Evolutionary conservation across 2,888 invertebrate genomes (phyloP).

Genomic region (Dilophus febrilis): DNA sequence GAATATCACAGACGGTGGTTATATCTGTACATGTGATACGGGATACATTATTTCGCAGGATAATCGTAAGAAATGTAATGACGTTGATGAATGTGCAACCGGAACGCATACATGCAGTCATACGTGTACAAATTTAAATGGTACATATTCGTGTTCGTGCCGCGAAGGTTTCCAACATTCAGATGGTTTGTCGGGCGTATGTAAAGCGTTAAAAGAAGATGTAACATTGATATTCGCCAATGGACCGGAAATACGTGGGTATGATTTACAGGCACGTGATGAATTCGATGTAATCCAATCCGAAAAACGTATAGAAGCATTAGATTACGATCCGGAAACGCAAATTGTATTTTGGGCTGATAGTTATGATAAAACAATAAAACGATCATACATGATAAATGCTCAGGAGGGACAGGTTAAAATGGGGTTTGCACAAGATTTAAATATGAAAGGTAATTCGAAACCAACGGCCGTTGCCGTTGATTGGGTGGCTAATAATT

Average conservation of each 20-base stretch:
- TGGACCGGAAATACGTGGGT: constrained; percentile 72
- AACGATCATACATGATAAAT: constrained; percentile 77
- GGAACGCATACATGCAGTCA: constrained; percentile 86
- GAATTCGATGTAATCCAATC: constrained; percentile 61
- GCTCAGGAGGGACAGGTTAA: constrained; percentile 60
- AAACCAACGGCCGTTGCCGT: constrained; percentile 81
- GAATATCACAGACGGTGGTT: constrained; percentile 65
- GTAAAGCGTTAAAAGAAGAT: constrained; percentile 50
- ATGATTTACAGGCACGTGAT: constrained; percentile 46
- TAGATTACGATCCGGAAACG: constrained; percentile 72
- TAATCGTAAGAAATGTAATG: constrained; percentile 70
- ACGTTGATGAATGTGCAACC: constrained; percentile 76
- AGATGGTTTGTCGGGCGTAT: constrained; percentile 66
- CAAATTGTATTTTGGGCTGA: constrained; percentile 95
- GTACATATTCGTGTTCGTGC: constrained; percentile 76
- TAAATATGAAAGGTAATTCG: constrained; percentile 65
- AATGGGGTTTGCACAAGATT: constrained; percentile 70
- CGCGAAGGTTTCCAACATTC: constrained; percentile 61
- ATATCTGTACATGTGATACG: constrained; percentile 77
- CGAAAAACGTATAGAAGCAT: constrained; percentile 77
- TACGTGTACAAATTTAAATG: constrained; percentile 80
- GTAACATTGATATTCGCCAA: constrained; percentile 58
- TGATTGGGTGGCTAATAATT: constrained; percentile 84
- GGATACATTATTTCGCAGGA: constrained; percentile 68
- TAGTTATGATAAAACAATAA: constrained; percentile 75